Evolutionary conservation across 37 sponge, comb jelly and placozoan genomes (phyloP), one percentile per base, ranked within the genome.

Genomic region (Mnemiopsis leidyi): DNA sequence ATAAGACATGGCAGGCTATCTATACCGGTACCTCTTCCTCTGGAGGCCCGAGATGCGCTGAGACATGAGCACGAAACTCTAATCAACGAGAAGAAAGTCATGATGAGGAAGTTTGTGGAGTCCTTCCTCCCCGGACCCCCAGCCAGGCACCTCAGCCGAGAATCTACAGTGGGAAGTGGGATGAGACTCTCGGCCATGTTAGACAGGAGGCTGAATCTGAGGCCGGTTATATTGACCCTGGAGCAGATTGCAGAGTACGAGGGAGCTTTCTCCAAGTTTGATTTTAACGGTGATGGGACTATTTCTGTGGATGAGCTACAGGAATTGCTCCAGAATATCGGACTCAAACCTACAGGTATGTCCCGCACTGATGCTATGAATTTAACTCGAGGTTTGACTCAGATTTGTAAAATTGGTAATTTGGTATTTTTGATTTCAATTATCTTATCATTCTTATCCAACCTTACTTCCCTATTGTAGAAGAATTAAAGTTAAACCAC

Each of bases 291-390:
- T 32, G 90, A 85, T 39, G 90, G 90, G 24, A 33, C 32, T 25
- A 23, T 85, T 2, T 85, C 90, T 38, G 29, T 85, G 13, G 61
- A 85, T 5, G 90, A 85, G 48, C 90, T 85, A 29, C 38, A 33
- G n/a, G 20, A 32, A 25, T n/a, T 85, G 23, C 90, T 85, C 29
- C 38, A 40, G 61, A 40, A 38, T 32, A 85, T 85, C 48, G 90
- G 90, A 40, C 36, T 85, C n/a, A 85, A 39, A 85, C 90, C 32
- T 13, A 40, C 90, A 85, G 90, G 90, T 85, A 85, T 36, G 61
- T 48, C 13, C 5, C 13, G n/a, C n/a, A n/a, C n/a, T n/a, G n/a
- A n/a, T n/a, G n/a, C n/a, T n/a, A n/a, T n/a, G n/a, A n/a, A n/a
- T n/a, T n/a, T n/a, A n/a, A n/a, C n/a, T n/a, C n/a, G n/a, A n/a